Evolutionary conservation across 2,888 invertebrate species (phyloP).

Genomic region (Trichogramma dendrolimi): DNA sequence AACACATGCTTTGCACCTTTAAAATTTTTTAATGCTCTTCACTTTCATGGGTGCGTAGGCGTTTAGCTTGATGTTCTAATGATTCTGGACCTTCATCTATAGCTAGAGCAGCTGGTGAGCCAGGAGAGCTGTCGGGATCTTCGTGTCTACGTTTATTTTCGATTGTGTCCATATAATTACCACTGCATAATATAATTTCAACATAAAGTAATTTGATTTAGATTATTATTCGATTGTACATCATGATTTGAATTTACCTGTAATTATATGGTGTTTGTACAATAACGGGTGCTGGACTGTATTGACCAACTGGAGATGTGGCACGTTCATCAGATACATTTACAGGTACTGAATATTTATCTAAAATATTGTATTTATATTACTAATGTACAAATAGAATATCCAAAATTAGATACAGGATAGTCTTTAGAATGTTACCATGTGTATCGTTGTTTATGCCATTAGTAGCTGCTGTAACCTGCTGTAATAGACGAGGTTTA

Average conservation of each 20-base stretch:
- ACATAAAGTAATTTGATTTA: neutral
- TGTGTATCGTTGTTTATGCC: slow-evolving; percentile 45
- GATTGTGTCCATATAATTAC: slow-evolving; percentile 49
- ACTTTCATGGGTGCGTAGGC: slow-evolving; percentile 48
- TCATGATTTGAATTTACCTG: slow-evolving; percentile 48
- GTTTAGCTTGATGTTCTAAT: slow-evolving; percentile 42
- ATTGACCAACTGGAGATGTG: slow-evolving; percentile 57
- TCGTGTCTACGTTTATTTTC: slow-evolving; percentile 47
- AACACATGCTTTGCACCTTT: slow-evolving; percentile 22
- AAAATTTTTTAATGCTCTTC: slow-evolving; percentile 47
- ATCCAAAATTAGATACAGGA: neutral
- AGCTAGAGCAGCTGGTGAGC: slow-evolving; percentile 49
- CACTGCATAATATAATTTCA: slow-evolving; percentile 36
- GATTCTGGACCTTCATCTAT: slow-evolving; percentile 51
- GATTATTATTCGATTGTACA: neutral
- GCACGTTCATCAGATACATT: slow-evolving; percentile 57
- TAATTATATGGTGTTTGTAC: slow-evolving; percentile 61
- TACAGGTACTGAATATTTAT: slow-evolving; percentile 56
- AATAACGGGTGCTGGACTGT: slow-evolving; percentile 61
- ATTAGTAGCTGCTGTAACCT: slow-evolving; percentile 50
- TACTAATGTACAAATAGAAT: neutral
- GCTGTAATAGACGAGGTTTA: slow-evolving; percentile 47
- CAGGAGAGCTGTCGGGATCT: slow-evolving; percentile 50
- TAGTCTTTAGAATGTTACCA: slow-evolving; percentile 46
- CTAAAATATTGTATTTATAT: slow-evolving; percentile 40